A percentile compares a stretch with the other conserved stretches of the same genome.
phyloP scores from a whole-genome alignment of 2,113 vertebrate genomes.

The Coptodon bakossiorum region DNA sequence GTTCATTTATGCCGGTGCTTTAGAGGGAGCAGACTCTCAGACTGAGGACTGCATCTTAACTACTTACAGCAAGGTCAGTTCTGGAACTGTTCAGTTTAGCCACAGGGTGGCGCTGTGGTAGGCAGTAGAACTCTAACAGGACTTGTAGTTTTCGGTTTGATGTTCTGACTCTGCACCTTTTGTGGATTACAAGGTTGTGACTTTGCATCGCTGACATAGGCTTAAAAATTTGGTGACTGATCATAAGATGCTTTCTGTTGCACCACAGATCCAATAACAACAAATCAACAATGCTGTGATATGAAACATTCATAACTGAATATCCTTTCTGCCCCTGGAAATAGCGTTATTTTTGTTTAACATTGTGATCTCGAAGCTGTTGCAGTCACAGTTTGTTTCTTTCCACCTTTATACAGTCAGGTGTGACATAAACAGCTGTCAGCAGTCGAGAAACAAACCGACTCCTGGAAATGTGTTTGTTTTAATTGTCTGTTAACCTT shows the following conservation, averaged over 20 bases:
- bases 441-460: not conserved
- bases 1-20: not conserved
- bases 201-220: not conserved
- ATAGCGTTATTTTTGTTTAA: not conserved
- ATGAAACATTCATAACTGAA: not conserved
- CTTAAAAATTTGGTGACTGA: not conserved
- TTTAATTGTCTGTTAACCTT: not conserved
- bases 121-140: not conserved
- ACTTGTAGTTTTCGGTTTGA: not conserved
- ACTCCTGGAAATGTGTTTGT: not conserved
- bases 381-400: not conserved
- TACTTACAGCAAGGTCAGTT: conserved; percentile 91
- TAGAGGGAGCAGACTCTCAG: conserved; percentile 82
- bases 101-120: not conserved
- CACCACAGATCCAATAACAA: not conserved
- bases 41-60: conserved; percentile 83
- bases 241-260: not conserved
- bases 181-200: not conserved
- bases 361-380: not conserved
- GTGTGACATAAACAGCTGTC: not conserved
- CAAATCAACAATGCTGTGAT: not conserved
- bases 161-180: not conserved
- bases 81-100: not conserved
- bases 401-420: not conserved
- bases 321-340: not conserved